A percentile compares a stretch with the other conserved stretches of the same genome.
These are phyloP conservation scores for Liasis olivaceus DNA, from an alignment of 2,797 vertebrate genomes.

Conservation along the genomic window DNA sequence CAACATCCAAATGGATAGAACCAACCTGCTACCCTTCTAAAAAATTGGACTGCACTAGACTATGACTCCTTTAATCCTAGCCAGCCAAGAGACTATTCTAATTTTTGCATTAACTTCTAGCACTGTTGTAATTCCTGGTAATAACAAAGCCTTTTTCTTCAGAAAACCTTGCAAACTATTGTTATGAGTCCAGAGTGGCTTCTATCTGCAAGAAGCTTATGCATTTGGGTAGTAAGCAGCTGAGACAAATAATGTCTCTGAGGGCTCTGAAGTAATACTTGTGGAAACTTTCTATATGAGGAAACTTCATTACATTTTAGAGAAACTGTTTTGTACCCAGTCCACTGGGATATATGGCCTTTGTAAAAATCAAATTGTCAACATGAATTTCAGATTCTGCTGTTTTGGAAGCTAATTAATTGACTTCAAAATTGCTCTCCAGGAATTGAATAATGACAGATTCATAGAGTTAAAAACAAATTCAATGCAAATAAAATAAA, in stretches of 20 bases:
- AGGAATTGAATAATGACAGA: conserved; percentile 5
- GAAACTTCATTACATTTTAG: neutral
- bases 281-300: neutral
- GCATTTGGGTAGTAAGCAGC: neutral
- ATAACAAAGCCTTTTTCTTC: neutral
- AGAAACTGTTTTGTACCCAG: neutral
- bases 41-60: neutral
- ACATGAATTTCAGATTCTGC: conserved; percentile 13
- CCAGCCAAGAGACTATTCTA: neutral
- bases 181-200: neutral
- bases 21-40: neutral
- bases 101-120: neutral
- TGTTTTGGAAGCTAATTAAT: conserved; percentile 39
- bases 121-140: neutral
- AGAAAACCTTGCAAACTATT: too few species aligned
- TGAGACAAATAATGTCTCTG: neutral
- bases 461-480: conserved; percentile 3
- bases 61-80: too few species aligned
- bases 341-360: neutral
- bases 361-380: conserved; percentile 23
- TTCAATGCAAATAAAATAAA: conserved; percentile 1
- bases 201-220: too few species aligned
- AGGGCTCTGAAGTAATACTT: neutral
- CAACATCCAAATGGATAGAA: neutral
- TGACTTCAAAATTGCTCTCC: neutral